phyloP scores from a whole-genome alignment of 2,888 invertebrate genomes.

The Amiota communis region DNA sequence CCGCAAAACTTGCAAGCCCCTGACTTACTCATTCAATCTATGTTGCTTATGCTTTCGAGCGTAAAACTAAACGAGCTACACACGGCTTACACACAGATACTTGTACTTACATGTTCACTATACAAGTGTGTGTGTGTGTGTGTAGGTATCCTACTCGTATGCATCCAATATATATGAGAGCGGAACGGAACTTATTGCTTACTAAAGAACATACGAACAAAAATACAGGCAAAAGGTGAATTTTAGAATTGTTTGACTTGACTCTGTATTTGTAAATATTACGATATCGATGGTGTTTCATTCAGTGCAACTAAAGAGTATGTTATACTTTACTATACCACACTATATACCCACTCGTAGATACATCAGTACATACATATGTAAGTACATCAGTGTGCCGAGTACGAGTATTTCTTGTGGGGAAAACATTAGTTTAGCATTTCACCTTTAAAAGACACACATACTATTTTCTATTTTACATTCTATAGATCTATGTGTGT shows the following conservation, averaged over 20 bases:
- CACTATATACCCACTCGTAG: too few species aligned
- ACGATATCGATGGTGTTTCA: slow-evolving; percentile 7
- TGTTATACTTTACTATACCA: too few species aligned
- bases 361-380: too few species aligned
- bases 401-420: too few species aligned
- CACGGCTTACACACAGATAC: not conserved
- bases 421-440: too few species aligned
- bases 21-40: not conserved
- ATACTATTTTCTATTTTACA: too few species aligned
- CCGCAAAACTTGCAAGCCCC: slow-evolving; percentile 19
- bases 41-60: slow-evolving; percentile 56
- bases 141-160: not conserved
- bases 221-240: slow-evolving; percentile 59
- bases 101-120: slow-evolving; percentile 1
- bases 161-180: not conserved
- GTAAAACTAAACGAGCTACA: slow-evolving; percentile 64
- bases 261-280: slow-evolving; percentile 31
- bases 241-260: slow-evolving; percentile 63
- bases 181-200: slow-evolving; percentile 34
- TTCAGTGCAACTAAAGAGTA: too few species aligned
- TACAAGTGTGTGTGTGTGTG: not conserved
- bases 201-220: slow-evolving; percentile 39
- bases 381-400: too few species aligned
- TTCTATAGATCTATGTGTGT: too few species aligned
- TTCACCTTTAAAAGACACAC: too few species aligned